Conservation (phyloP, 2,888 invertebrate species). For the Nomada lathburiana region DNA sequence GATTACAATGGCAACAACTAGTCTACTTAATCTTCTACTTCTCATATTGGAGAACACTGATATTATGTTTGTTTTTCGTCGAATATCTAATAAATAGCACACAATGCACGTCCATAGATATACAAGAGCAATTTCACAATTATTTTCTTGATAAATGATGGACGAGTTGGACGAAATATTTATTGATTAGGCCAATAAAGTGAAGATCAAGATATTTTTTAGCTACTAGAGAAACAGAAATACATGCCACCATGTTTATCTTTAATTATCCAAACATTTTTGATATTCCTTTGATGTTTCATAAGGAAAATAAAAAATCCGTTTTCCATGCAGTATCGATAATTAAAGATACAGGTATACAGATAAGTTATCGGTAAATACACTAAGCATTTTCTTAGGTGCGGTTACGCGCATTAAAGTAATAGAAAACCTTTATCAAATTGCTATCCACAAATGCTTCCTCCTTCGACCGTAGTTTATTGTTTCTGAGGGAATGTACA, state of each 20-base stretch:
- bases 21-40: neutral
- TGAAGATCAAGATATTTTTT: neutral
- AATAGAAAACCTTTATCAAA: conserved; percentile 13
- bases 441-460: conserved; percentile 13
- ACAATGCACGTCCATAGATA: conserved; percentile 6
- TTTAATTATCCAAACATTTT: neutral
- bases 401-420: conserved; percentile 23
- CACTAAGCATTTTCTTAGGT: conserved; percentile 10
- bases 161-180: neutral
- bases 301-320: neutral
- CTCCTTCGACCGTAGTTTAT: neutral
- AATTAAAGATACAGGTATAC: neutral
- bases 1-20: conserved; percentile 3
- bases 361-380: neutral
- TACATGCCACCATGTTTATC: neutral
- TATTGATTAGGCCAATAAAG: conserved; percentile 34
- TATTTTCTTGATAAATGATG: neutral
- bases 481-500: neutral
- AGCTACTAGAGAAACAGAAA: neutral
- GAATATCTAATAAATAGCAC: conserved; percentile 8
- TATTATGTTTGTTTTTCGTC: neutral
- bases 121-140: neutral
- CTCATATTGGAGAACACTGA: neutral
- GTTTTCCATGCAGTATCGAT: neutral
- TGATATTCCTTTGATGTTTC: neutral